Evolutionary conservation across 2,113 vertebrate genomes (phyloP), one percentile per base, ranked within the genome.

Genomic region (Corythornis vintsioides): DNA sequence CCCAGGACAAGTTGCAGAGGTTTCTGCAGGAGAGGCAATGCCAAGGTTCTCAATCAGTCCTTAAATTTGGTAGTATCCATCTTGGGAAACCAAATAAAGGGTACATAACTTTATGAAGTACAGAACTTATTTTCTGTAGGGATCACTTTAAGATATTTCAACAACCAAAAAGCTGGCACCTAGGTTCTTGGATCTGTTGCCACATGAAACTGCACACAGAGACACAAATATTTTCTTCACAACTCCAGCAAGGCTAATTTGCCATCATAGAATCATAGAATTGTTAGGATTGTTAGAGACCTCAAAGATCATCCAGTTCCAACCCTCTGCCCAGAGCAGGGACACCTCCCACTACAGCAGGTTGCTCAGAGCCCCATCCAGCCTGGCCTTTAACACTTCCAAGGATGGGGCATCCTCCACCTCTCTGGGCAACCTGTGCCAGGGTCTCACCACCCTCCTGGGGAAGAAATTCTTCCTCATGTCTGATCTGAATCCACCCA

Each of bases 151-250:
- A 61, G 18, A 4, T 47, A 31, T 21, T 26, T 52, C 42, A 33
- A 12, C 16, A 43, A 24, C 9, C 57, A 29, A 31, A 75, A 67
- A 28, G 11, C 19, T n/a, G 35, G 17, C 26, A n/a, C 26, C 16
- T 9, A 12, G 22, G 26, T 0, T 1, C n/a, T 7, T 40, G 69
- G 71, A 35, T 33, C 67, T 57, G 15, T 35, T 33, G 43, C 28
- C 19, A 8, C 1, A 2, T 40, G 59, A n/a, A 60, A 61, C 0
- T 7, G 35, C n/a, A 56, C 35, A 15, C 0, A 0, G 55, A 60
- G 53, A 3, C 57, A 75, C 48, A 14, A 83, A 70, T 8, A 2
- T 16, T 38, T 65, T 22, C 70, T 85, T 53, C 25, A 7, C 63
- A 60, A 25, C 45, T 29, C 25, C 6, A 1, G 71, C 92, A 31